phyloP scores from a whole-genome alignment of 2,797 vertebrate genomes.

The Lithobates sylvaticus region DNA sequence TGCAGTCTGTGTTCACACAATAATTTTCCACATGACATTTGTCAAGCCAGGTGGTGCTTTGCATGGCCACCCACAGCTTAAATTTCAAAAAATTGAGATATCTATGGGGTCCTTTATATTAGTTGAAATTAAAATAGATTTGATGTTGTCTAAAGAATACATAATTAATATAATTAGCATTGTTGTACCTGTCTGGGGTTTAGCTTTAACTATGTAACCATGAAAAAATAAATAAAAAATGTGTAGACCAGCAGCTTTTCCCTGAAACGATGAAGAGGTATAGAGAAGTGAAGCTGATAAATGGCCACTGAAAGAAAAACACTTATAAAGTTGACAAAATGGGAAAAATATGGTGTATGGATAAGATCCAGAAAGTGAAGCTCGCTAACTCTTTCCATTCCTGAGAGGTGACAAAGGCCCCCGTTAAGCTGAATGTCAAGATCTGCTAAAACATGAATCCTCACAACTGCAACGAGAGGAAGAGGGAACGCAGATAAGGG shows the following conservation, averaged over 20 bases:
- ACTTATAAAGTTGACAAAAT: slow-evolving; percentile 58
- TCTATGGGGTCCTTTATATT: too few species aligned
- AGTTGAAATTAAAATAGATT: too few species aligned
- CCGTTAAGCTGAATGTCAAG: slow-evolving; percentile 60
- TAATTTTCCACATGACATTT: too few species aligned
- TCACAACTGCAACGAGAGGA: slow-evolving; percentile 61
- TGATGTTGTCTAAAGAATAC: too few species aligned
- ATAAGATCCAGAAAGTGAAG: slow-evolving; percentile 19
- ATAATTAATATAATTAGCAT: not conserved
- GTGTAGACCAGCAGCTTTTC: not conserved
- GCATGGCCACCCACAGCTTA: too few species aligned
- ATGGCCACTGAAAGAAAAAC: slow-evolving; percentile 49
- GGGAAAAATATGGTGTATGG: slow-evolving; percentile 41
- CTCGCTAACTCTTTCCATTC: slow-evolving; percentile 28
- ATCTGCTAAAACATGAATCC: slow-evolving; percentile 65
- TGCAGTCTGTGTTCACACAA: too few species aligned
- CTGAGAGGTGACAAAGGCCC: slow-evolving; percentile 45
- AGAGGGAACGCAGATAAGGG: slow-evolving; percentile 31
- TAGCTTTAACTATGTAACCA: not conserved
- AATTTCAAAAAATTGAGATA: too few species aligned
- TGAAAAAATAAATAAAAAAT: not conserved
- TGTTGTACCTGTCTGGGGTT: not conserved
- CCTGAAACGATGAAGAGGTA: slow-evolving; percentile 13
- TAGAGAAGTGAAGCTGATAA: slow-evolving; percentile 3
- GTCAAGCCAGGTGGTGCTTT: too few species aligned